Evolutionary conservation across 37 sponge, comb jelly and placozoan genomes (phyloP).

Genomic region (Corticium candelabrum): DNA sequence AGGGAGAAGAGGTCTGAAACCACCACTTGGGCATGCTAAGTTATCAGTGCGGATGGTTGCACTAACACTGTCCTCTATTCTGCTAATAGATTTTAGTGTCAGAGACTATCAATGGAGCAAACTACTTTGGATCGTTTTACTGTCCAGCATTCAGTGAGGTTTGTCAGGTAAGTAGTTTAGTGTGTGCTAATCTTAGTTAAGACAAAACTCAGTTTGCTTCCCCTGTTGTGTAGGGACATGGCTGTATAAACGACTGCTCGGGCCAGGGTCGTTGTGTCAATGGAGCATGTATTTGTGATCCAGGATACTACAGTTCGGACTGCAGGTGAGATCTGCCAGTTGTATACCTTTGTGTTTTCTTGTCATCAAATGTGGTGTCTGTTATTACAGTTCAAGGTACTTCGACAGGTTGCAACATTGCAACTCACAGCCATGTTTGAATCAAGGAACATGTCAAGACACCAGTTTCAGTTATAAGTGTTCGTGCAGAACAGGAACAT

Average conservation of each 20-base stretch:
- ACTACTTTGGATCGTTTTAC: background rate
- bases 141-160: background rate
- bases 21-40: too few species aligned
- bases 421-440: background rate
- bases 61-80: background rate
- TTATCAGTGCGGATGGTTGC: background rate
- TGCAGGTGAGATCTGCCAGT: background rate
- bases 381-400: background rate
- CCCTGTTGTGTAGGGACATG: background rate
- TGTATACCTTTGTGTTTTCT: too few species aligned
- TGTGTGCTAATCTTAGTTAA: too few species aligned
- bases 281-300: background rate
- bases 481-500: background rate
- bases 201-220: too few species aligned
- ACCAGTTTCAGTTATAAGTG: background rate
- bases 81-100: background rate
- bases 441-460: background rate
- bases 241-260: background rate
- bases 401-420: background rate
- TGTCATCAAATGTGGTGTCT: too few species aligned
- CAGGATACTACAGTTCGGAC: background rate
- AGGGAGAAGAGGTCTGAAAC: background rate
- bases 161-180: background rate
- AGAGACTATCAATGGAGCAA: background rate
- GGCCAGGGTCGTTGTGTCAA: background rate